Evolutionary conservation across 2,797 vertebrate species (phyloP).

Genomic region (Microctenopoma steveboyesi): DNA sequence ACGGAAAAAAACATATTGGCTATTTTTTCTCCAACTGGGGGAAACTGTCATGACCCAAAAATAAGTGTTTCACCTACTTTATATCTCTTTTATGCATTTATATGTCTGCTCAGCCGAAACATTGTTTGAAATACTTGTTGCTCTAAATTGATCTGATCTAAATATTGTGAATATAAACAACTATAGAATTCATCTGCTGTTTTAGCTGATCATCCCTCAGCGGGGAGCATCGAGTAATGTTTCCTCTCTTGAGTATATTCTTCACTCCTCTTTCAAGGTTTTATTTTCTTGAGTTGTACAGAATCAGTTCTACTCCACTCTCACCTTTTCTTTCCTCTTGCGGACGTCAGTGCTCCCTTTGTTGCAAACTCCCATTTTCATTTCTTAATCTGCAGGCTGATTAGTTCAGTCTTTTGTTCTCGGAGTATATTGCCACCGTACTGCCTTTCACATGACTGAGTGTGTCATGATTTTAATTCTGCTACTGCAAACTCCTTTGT

Average conservation of each 20-base stretch:
- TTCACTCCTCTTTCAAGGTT: constrained; percentile 37
- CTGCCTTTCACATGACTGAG: constrained; percentile 64
- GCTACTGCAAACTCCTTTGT: constrained; percentile 67
- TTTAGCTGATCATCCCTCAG: constrained; percentile 32
- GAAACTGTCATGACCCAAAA: constrained; percentile 67
- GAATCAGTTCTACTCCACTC: constrained; percentile 25
- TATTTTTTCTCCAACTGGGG: constrained; percentile 56
- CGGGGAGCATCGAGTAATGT: neutral
- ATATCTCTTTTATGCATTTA: constrained; percentile 31
- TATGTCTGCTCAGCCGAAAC: constrained; percentile 19
- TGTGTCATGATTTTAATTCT: constrained; percentile 67
- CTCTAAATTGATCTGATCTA: constrained; percentile 15
- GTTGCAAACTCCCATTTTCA: constrained; percentile 56
- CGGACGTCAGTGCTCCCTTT: constrained; percentile 50
- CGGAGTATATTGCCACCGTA: constrained; percentile 40
- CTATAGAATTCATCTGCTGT: constrained; percentile 45
- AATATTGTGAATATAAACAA: constrained; percentile 28
- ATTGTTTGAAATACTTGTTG: constrained; percentile 13
- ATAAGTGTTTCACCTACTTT: constrained; percentile 30
- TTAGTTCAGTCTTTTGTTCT: constrained; percentile 73
- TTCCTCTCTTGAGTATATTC: constrained; percentile 12
- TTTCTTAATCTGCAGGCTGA: constrained; percentile 62
- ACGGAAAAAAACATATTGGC: constrained; percentile 68
- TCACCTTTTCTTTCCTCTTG: constrained; percentile 44
- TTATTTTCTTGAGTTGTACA: constrained; percentile 25